A percentile compares a stretch with the other conserved stretches of the same genome.
phyloP scores from a whole-genome alignment of 2,797 vertebrate species.

The Cuculus canorus region DNA sequence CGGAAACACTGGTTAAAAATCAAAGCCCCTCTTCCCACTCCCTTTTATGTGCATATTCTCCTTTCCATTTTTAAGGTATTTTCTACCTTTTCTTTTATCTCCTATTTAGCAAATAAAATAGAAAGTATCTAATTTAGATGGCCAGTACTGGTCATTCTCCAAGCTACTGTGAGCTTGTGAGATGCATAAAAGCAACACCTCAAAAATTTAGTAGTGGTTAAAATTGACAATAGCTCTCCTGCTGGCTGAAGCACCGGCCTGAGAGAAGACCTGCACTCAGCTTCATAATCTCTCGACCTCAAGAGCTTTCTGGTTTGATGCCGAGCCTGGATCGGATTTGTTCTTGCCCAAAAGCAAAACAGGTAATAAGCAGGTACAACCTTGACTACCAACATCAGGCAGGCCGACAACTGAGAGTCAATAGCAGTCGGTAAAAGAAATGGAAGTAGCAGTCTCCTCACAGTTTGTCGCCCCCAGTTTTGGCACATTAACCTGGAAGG shows the following conservation, averaged over 20 bases:
- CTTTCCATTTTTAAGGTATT: not conserved
- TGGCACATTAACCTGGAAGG: not conserved
- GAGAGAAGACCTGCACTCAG: not conserved
- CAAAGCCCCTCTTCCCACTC: accelerated
- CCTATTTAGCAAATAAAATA: not conserved
- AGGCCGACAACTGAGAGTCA: not conserved
- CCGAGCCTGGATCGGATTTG: not conserved
- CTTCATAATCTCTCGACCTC: not conserved
- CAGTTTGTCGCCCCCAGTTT: not conserved
- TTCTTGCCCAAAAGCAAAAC: not conserved
- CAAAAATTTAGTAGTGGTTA: not conserved
- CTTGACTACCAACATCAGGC: not conserved
- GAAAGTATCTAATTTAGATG: not conserved
- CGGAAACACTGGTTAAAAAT: not conserved
- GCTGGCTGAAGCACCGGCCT: not conserved
- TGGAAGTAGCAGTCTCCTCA: not conserved
- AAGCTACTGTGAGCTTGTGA: not conserved
- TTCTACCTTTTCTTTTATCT: not conserved
- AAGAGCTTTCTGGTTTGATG: not conserved
- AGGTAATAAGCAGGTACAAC: not conserved
- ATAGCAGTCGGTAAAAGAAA: not conserved
- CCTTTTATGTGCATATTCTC: not conserved
- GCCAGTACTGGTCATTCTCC: not conserved
- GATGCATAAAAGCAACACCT: not conserved
- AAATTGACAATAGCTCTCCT: not conserved